Conservation (phyloP, 2,113 vertebrate genomes). For the Oryzias curvinotus region DNA sequence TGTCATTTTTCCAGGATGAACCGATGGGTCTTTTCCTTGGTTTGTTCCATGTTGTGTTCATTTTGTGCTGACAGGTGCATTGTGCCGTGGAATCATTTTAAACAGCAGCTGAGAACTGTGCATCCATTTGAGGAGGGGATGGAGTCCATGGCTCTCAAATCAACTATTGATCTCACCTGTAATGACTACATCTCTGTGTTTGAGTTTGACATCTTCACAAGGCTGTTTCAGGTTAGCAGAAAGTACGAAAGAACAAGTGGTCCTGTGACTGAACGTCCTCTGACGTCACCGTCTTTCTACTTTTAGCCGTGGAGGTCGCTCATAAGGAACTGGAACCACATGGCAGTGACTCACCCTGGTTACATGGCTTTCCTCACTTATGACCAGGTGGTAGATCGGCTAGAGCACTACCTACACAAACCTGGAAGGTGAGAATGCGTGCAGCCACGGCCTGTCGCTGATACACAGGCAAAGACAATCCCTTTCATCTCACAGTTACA, state of each 20-base stretch:
- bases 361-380: conserved; percentile 93
- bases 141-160: conserved; percentile 81
- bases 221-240: conserved; percentile 85
- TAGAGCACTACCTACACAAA: conserved; percentile 77
- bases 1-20: not conserved
- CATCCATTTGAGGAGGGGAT: conserved; percentile 80
- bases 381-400: conserved; percentile 78
- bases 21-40: not conserved
- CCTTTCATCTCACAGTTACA: too few relatives aligned
- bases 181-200: conserved; percentile 86
- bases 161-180: conserved; percentile 87
- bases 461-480: not conserved
- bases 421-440: conserved; percentile 80
- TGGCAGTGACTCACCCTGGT: conserved; percentile 86
- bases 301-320: conserved; percentile 84
- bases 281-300: not conserved
- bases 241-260: too few relatives aligned
- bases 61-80: conserved; percentile 77
- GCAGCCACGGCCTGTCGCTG: not conserved
- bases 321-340: conserved; percentile 85
- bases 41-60: not conserved
- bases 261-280: not conserved
- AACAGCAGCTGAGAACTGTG: conserved; percentile 66
- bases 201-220: conserved; percentile 90
- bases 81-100: conserved; percentile 81